These are phyloP conservation scores for Drosophila nikananu DNA, from an alignment of 1,140 invertebrate genomes.

Conservation along the genomic window DNA sequence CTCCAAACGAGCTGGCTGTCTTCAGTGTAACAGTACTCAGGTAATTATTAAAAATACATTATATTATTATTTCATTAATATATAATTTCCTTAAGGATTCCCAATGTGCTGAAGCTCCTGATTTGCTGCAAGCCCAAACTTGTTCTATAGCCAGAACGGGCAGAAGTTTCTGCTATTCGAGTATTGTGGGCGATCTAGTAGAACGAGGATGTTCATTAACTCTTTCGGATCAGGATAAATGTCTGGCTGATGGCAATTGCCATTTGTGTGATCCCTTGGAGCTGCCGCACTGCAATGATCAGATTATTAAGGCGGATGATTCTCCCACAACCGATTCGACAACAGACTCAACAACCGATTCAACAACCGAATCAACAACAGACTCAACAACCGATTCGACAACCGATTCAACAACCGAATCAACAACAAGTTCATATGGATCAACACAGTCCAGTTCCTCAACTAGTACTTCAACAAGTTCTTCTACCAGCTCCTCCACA, in stretches of 20 bases:
- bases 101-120: conserved; percentile 40
- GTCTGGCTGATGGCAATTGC: conserved; percentile 50
- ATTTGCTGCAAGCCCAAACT: conserved; percentile 20
- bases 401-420: neutral
- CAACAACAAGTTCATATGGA: conserved; percentile 6
- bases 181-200: conserved; percentile 28
- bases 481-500: conserved; percentile 1
- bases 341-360: neutral
- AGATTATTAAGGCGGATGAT: conserved; percentile 12
- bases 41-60: conserved; percentile 15
- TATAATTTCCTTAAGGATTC: conserved; percentile 39
- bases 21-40: conserved; percentile 63
- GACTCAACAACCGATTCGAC: conserved; percentile 27
- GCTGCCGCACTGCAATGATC: conserved; percentile 56
- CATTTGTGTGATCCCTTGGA: conserved; percentile 66
- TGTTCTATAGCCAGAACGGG: conserved; percentile 60
- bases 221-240: conserved; percentile 56
- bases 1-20: conserved; percentile 41
- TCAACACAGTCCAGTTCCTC: conserved; percentile 11
- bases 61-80: neutral
- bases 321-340: conserved; percentile 22
- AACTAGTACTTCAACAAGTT: conserved; percentile 14
- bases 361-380: conserved; percentile 13
- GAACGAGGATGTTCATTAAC: conserved; percentile 58
- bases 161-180: conserved; percentile 65